A percentile compares a stretch with the other conserved stretches of the same genome.
Evolutionary conservation across 2,797 vertebrate genomes (phyloP).

Genomic region (Champsocephalus esox): DNA sequence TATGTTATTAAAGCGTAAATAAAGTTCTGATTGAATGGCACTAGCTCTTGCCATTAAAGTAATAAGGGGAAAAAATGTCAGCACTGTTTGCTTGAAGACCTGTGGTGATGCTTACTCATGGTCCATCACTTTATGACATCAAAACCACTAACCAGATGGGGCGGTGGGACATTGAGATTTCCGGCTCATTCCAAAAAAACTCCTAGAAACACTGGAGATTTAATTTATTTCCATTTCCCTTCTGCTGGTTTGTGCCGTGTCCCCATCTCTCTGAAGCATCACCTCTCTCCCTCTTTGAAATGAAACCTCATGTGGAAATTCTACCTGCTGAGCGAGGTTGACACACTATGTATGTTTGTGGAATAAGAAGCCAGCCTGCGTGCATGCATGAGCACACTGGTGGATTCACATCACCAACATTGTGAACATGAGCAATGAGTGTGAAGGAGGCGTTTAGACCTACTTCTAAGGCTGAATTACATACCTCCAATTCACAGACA

Average conservation of each 20-base stretch:
- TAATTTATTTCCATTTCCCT: slow-evolving; percentile 76
- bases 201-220: slow-evolving; percentile 66
- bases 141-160: slow-evolving; percentile 49
- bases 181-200: slow-evolving; percentile 47
- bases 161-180: slow-evolving; percentile 29
- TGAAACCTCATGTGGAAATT: slow-evolving; percentile 42
- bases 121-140: slow-evolving; percentile 58
- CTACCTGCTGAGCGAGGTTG: slow-evolving; percentile 49
- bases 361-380: slow-evolving; percentile 37
- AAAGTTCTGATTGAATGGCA: slow-evolving; percentile 32
- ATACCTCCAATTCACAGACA: slow-evolving; percentile 36
- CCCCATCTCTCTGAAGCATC: slow-evolving; percentile 42
- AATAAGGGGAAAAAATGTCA: slow-evolving; percentile 22
- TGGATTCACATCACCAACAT: slow-evolving; percentile 19
- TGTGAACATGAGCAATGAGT: slow-evolving; percentile 47
- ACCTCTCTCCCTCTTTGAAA: slow-evolving; percentile 51
- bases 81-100: slow-evolving; percentile 41
- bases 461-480: slow-evolving; percentile 32
- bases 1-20: slow-evolving; percentile 33
- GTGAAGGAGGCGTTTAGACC: slow-evolving; percentile 47
- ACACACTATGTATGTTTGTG: slow-evolving; percentile 33
- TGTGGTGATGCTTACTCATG: slow-evolving; percentile 41
- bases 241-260: slow-evolving; percentile 52
- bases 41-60: slow-evolving; percentile 5
- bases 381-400: slow-evolving; percentile 39